These are phyloP conservation scores for Xestia rhomboidea DNA, from an alignment of 2,888 invertebrate species.

Conservation along the genomic window DNA sequence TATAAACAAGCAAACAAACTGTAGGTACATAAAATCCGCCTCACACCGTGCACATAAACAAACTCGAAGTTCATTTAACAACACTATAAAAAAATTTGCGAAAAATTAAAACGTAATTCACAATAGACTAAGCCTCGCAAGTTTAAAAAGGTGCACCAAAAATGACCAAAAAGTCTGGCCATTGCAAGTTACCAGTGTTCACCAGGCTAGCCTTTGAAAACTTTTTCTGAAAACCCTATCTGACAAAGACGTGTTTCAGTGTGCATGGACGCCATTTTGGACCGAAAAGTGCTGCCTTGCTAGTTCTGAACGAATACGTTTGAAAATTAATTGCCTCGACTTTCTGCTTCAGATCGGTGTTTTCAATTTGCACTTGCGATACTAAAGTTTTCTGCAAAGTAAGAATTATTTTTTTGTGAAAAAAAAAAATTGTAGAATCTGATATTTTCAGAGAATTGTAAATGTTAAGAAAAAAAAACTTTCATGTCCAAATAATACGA, in stretches of 20 bases:
- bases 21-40: neutral
- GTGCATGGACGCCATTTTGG: conserved; percentile 52
- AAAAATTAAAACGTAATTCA: conserved; percentile 38
- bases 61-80: conserved; percentile 17
- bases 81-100: neutral
- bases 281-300: conserved; percentile 44
- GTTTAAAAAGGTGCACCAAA: conserved; percentile 56
- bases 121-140: conserved; percentile 35
- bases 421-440: no score
- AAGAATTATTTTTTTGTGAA: neutral
- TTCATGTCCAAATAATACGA: no score
- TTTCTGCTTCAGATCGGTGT: conserved; percentile 27
- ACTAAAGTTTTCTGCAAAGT: neutral
- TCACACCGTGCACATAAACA: neutral
- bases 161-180: conserved; percentile 51
- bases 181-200: conserved; percentile 47
- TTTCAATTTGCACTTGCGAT: neutral
- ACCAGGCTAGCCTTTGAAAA: conserved; percentile 61
- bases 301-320: conserved; percentile 45
- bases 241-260: conserved; percentile 64
- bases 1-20: neutral
- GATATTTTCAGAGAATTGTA: neutral
- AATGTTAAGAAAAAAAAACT: neutral
- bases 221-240: conserved; percentile 64
- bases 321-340: conserved; percentile 53